These are phyloP conservation scores for Eupristina koningsbergeri DNA, from an alignment of 1,140 invertebrate genomes.

Conservation along the genomic window DNA sequence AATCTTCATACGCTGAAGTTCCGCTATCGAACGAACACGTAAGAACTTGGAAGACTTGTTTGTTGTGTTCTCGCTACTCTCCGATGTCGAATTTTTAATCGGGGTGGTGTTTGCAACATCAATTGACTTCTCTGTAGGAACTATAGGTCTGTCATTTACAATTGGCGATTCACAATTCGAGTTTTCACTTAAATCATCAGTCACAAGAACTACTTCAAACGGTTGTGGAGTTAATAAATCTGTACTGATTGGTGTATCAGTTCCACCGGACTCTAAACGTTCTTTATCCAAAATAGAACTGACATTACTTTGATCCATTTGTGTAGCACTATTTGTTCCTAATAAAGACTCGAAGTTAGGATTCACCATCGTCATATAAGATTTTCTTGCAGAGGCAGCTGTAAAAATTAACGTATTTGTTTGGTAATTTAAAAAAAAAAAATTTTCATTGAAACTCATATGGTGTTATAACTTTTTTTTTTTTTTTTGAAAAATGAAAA, in stretches of 20 bases:
- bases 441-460: neutral
- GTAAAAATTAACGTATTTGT: neutral
- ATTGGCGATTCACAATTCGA: neutral
- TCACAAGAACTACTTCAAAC: constrained; percentile 49
- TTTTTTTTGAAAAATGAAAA: no score
- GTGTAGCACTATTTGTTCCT: neutral
- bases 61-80: neutral
- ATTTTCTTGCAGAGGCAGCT: constrained; percentile 9
- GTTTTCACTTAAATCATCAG: constrained; percentile 40
- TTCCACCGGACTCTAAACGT: neutral
- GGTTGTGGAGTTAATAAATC: constrained; percentile 32
- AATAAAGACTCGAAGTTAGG: constrained; percentile 43
- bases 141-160: neutral
- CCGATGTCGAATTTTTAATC: neutral
- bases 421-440: neutral
- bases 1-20: constrained; percentile 42
- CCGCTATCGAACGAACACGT: constrained; percentile 47
- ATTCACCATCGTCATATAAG: constrained; percentile 50
- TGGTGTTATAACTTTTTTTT: no score
- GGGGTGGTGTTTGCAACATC: neutral
- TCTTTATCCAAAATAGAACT: neutral
- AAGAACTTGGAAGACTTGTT: constrained; percentile 41
- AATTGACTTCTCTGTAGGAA: no score
- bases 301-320: neutral
- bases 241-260: neutral